Evolutionary conservation across 1,140 invertebrate species (phyloP).

Genomic region (Triops cancriformis): DNA sequence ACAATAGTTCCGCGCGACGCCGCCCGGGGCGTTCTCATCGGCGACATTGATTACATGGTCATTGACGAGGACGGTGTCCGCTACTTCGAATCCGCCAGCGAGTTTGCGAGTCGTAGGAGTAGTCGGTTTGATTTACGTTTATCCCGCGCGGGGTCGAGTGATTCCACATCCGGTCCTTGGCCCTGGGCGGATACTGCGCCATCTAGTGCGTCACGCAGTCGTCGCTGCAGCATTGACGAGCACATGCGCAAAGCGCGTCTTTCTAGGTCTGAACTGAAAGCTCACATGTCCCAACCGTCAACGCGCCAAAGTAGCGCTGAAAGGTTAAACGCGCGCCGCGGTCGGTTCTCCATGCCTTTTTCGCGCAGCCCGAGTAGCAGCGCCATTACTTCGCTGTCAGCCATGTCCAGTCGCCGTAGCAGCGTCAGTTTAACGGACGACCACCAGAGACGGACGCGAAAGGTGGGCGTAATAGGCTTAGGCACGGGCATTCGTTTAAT

Average conservation of each 20-base stretch:
- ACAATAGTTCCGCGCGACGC: constrained; percentile 66
- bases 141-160: neutral
- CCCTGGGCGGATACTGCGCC: constrained; percentile 25
- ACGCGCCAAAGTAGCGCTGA: neutral
- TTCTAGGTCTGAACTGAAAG: neutral
- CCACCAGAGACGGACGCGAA: neutral
- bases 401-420: constrained; percentile 10
- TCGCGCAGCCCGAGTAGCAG: constrained; percentile 21
- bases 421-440: constrained; percentile 14
- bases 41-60: constrained; percentile 63
- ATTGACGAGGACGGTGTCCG: constrained; percentile 65
- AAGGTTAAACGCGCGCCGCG: neutral
- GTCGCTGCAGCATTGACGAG: constrained; percentile 22
- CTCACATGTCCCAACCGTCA: neutral
- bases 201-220: constrained; percentile 11
- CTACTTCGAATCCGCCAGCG: constrained; percentile 58
- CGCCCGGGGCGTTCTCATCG: constrained; percentile 58
- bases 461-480: neutral
- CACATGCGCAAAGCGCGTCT: constrained; percentile 2
- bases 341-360: constrained; percentile 19
- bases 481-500: constrained; percentile 1
- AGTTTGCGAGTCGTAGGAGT: constrained; percentile 27
- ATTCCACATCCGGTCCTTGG: constrained; percentile 18
- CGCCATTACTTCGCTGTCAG: constrained; percentile 15
- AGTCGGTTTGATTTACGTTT: constrained; percentile 24